Evolutionary conservation across 2,888 invertebrate genomes (phyloP).

Genomic region (Nephrocerus scutellatus): DNA sequence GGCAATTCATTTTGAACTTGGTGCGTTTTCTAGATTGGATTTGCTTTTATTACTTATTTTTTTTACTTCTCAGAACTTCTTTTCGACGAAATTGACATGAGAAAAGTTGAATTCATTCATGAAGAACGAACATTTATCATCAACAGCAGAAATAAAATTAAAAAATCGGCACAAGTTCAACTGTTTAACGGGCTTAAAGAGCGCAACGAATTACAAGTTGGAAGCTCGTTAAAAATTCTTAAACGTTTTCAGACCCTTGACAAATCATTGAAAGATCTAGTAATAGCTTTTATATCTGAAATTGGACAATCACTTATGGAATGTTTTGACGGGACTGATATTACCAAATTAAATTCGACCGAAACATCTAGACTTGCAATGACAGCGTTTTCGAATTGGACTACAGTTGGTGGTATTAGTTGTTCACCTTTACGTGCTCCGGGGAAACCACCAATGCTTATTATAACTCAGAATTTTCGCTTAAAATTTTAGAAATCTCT

Average conservation of each 20-base stretch:
- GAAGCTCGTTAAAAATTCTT: conserved; percentile 59
- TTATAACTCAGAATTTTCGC: conserved; percentile 53
- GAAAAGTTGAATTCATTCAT: conserved; percentile 73
- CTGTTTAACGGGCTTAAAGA: conserved; percentile 71
- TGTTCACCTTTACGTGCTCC: conserved; percentile 37
- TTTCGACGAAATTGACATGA: conserved; percentile 72
- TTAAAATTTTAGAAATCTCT: conserved; percentile 78
- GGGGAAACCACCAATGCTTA: conserved; percentile 52
- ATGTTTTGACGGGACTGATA: conserved; percentile 46
- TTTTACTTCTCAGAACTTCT: no score
- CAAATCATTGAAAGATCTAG: conserved; percentile 41
- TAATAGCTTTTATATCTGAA: conserved; percentile 43
- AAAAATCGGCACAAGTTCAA: conserved; percentile 71
- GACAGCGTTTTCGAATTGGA: no score
- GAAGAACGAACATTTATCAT: conserved; percentile 68
- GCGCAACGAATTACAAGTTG: conserved; percentile 61
- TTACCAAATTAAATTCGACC: conserved; percentile 50
- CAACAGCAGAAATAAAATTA: conserved; percentile 64
- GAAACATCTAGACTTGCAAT: conserved; percentile 39
- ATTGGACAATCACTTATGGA: conserved; percentile 45
- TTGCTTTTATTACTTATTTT: no score
- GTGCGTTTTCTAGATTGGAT: no score
- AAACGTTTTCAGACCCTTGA: conserved; percentile 32
- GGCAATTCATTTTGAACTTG: conserved; percentile 72
- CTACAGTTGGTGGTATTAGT: conserved; percentile 37